Evolutionary conservation across 1,140 invertebrate genomes (phyloP), one percentile per base, ranked within the genome.

Genomic region (Berghia stephanieae): DNA sequence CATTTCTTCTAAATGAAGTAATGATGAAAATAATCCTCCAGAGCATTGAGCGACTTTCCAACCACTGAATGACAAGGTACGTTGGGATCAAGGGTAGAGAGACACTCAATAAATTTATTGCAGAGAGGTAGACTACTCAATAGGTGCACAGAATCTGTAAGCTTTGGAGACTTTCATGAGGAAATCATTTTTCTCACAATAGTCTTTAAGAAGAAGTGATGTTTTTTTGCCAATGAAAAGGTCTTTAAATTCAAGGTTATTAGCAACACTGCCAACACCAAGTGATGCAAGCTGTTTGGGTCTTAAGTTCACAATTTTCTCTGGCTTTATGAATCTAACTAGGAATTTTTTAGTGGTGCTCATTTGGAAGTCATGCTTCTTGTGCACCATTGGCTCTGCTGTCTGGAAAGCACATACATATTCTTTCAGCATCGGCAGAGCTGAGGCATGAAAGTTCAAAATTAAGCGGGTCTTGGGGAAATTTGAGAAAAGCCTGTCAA

Each of bases 351-450:
- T 76, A 10, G 79, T 63, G 5, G 77, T 24, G 27, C 80, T 57
- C 52, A 68, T 60, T 74, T 81, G 82, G 57, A 77, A 52, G 55
- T 83, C 80, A 70, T 75, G 71, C 18, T 81, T 67, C 63, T 21
- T 42, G 70, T 83, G 82, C 18, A 80, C 46, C 76, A 80, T 76
- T 24, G 78, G 78, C 40, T 79, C 71, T 44, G 66, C 80, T 31
- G 27, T 67, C 55, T 82, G 74, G 66, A 82, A 82, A 8, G 79
- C 18, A 6, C 40, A 40, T 10, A 80, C 75, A 79, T 79, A 80
- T 34, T 75, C 36, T 55, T 83, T 80, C 18, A 83, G 49, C 21
- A 82, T 57, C 60, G 76, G 72, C 18, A 83, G 69, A 24, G 79
- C 78, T 36, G 75, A 63, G 6, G 66, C 24, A 72, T 79, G 78